phyloP scores from a whole-genome alignment of 2,888 invertebrate genomes.

The Antheraea yamamai region DNA sequence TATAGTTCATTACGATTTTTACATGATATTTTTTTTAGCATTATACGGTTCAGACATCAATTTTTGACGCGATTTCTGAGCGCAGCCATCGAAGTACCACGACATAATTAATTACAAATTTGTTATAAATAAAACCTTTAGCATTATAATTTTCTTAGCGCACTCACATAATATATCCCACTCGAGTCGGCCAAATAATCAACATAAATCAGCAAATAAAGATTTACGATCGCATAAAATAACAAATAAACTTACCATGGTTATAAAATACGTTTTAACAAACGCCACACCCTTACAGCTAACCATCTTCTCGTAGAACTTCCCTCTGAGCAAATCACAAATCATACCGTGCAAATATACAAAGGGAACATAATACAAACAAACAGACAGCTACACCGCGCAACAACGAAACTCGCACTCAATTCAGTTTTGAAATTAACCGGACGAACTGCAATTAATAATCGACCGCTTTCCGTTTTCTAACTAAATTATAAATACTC shows the following conservation, averaged over 20 bases:
- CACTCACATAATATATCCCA: neutral
- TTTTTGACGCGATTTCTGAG: too few relatives aligned
- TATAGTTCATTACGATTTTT: too few relatives aligned
- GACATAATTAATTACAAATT: too few relatives aligned
- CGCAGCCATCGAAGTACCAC: too few relatives aligned
- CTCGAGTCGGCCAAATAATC: neutral
- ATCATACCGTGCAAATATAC: constrained; percentile 56
- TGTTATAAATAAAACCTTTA: too few relatives aligned
- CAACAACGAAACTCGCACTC: constrained; percentile 43
- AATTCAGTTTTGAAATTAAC: constrained; percentile 63
- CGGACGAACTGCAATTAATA: constrained; percentile 64
- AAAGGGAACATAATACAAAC: constrained; percentile 18
- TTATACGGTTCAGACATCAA: too few relatives aligned
- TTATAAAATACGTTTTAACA: constrained; percentile 67
- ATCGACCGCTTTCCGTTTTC: constrained; percentile 18
- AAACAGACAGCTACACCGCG: constrained; percentile 40
- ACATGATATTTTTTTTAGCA: too few relatives aligned
- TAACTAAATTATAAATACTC: neutral
- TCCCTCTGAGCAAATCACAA: constrained; percentile 68
- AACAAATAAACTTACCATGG: constrained; percentile 55
- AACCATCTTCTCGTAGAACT: constrained; percentile 71
- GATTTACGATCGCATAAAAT: neutral
- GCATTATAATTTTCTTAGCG: neutral
- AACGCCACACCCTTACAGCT: constrained; percentile 70
- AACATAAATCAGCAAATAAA: neutral